Percentiles rank a stretch among this genome's conserved stretches.
These are phyloP conservation scores for Corythaeola cristata DNA, from an alignment of 2,113 vertebrate genomes.

Conservation along the genomic window DNA sequence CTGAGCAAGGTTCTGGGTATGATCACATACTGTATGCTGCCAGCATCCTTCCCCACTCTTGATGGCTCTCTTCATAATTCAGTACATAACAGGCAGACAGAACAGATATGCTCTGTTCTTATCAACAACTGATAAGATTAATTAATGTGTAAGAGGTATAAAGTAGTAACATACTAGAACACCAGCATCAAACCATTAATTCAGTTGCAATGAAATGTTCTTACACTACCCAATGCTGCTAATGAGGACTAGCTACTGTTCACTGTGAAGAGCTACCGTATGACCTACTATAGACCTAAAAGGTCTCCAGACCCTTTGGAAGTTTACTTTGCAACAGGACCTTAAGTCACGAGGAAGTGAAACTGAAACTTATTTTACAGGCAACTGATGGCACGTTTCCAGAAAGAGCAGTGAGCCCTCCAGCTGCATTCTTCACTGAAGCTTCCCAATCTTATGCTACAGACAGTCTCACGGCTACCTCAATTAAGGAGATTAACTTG, in stretches of 20 bases:
- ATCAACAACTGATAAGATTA: background rate
- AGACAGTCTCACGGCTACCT: background rate
- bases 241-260: background rate
- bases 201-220: background rate
- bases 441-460: background rate
- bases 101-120: background rate
- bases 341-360: background rate
- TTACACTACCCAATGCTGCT: background rate
- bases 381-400: background rate
- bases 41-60: background rate
- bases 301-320: background rate
- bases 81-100: background rate
- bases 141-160: background rate
- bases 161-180: background rate
- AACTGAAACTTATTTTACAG: background rate
- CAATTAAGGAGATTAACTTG: background rate
- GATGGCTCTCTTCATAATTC: background rate
- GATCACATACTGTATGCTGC: rapidly evolving
- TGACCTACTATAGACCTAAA: background rate
- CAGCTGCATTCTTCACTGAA: background rate
- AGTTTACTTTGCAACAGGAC: background rate
- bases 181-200: background rate
- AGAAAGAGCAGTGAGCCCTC: background rate
- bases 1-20: background rate
- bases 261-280: background rate